A percentile compares a stretch with the other conserved stretches of the same genome.
phyloP scores from a whole-genome alignment of 2,797 vertebrate species.

The Hippocampus kuda region DNA sequence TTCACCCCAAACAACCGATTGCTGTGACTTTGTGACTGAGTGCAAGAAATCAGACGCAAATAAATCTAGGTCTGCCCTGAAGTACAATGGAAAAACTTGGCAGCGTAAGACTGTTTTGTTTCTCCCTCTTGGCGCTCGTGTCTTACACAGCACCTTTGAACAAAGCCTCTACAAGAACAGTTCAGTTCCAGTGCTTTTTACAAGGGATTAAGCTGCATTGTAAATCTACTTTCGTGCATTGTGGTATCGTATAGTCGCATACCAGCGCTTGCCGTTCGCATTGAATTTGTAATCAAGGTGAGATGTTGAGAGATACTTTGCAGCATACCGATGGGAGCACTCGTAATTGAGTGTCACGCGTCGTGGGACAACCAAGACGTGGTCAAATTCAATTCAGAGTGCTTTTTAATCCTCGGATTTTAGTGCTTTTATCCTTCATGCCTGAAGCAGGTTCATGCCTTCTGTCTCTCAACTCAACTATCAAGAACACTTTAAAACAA shows the following conservation, averaged over 20 bases:
- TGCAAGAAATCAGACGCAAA: not conserved
- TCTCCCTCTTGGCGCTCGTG: not conserved
- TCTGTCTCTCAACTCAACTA: not conserved
- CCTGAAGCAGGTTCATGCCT: not conserved
- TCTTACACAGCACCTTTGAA: not conserved
- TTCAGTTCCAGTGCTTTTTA: not conserved
- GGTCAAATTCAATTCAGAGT: slow-evolving; percentile 45
- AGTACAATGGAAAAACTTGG: not conserved
- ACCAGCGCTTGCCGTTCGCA: not conserved
- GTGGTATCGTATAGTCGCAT: not conserved
- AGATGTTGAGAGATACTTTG: slow-evolving; percentile 13
- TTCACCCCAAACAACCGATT: not conserved
- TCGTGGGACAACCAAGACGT: slow-evolving; percentile 25
- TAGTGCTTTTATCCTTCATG: not conserved
- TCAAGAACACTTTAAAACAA: too few relatives aligned
- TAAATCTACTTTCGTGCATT: not conserved
- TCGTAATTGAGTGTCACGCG: slow-evolving; percentile 31
- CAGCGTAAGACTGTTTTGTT: not conserved
- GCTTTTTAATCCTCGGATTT: slow-evolving; percentile 41
- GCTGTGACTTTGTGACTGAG: not conserved
- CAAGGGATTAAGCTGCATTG: not conserved
- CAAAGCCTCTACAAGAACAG: not conserved
- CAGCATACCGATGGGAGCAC: slow-evolving; percentile 39
- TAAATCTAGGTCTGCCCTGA: not conserved
- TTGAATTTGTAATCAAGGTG: not conserved